Evolutionary conservation across 35 echinoderm and acorn worm species (phyloP), one percentile per base, ranked within the genome.

Genomic region (Ophioderma brevispina): DNA sequence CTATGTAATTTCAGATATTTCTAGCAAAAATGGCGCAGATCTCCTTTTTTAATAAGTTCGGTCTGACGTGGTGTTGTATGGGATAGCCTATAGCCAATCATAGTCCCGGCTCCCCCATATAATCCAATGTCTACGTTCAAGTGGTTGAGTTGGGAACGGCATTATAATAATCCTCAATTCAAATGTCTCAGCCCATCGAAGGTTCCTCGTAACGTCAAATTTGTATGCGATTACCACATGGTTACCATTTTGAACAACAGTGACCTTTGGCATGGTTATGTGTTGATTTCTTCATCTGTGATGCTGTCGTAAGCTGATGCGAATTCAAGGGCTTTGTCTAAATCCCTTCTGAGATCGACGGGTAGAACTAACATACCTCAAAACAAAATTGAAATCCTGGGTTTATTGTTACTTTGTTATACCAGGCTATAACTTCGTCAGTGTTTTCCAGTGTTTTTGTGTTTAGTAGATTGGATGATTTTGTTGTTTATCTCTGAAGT

Each of bases 121-220:
- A 81, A n/a, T 11, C 79, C 37, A 37, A 81, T 38, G 37, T 37
- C 13, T 11, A n/a, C 10, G 13, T 38, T 38, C 1, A 34, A n/a
- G 23, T 34, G 23, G n/a, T 81, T 81, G 8, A 34, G 32, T 25
- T 81, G 37, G 37, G 21, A 81, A 11, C n/a, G 33, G 37, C 13
- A 39, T n/a, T n/a, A n/a, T n/a, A 36, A n/a, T 38, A 33, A 33
- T 39, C 30, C 37, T n/a, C 13, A n/a, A 35, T 35, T 81, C 79
- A 39, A 13, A 81, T 33, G 37, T 81, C 37, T 81, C 79, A 1
- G 79, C 79, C 1, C 79, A 81, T 81, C 79, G 37, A 17, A 81
- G 37, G 13, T 81, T 81, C 79, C 79, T 81, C 1, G 79, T 81
- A 11, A 81, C 79, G n/a, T 81, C 79, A 81, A 81, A 81, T 39